These are phyloP conservation scores for Chitala chitala DNA, from an alignment of 2,113 vertebrate genomes.

Conservation along the genomic window DNA sequence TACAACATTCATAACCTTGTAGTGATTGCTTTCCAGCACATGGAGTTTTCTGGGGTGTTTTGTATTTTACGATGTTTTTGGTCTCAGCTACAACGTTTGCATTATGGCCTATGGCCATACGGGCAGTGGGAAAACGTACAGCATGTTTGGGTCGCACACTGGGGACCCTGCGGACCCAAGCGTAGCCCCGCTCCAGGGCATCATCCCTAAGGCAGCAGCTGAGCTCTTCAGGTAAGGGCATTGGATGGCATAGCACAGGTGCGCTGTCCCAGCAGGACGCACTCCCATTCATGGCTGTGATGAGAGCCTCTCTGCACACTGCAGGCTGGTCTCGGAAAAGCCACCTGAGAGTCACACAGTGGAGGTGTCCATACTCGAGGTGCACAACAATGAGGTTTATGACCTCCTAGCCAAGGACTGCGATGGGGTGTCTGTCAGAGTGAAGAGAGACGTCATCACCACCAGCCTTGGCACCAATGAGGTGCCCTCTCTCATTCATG, in stretches of 20 bases:
- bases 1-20: too few relatives aligned
- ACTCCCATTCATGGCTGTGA: not conserved
- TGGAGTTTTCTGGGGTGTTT: too few relatives aligned
- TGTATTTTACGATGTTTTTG: too few relatives aligned
- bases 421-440: conserved; percentile 35
- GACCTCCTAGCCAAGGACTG: conserved; percentile 74
- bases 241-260: too few relatives aligned
- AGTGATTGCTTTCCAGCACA: too few relatives aligned
- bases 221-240: conserved; percentile 71
- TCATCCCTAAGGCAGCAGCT: conserved; percentile 69
- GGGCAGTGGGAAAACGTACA: conserved; percentile 79
- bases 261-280: too few relatives aligned
- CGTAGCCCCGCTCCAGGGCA: conserved; percentile 52
- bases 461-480: conserved; percentile 61
- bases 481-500: conserved; percentile 51
- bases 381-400: conserved; percentile 76
- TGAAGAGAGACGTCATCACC: conserved; percentile 61
- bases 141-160: conserved; percentile 69
- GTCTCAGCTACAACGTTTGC: conserved; percentile 66
- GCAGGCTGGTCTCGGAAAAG: conserved; percentile 73
- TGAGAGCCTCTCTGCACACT: not conserved
- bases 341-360: conserved; percentile 56
- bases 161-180: conserved; percentile 30
- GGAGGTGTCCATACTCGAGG: conserved; percentile 74
- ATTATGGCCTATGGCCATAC: conserved; percentile 83